Percentiles rank a stretch among this genome's conserved stretches.
phyloP scores from a whole-genome alignment of 2,113 vertebrate species.

The Varanus salvator region DNA sequence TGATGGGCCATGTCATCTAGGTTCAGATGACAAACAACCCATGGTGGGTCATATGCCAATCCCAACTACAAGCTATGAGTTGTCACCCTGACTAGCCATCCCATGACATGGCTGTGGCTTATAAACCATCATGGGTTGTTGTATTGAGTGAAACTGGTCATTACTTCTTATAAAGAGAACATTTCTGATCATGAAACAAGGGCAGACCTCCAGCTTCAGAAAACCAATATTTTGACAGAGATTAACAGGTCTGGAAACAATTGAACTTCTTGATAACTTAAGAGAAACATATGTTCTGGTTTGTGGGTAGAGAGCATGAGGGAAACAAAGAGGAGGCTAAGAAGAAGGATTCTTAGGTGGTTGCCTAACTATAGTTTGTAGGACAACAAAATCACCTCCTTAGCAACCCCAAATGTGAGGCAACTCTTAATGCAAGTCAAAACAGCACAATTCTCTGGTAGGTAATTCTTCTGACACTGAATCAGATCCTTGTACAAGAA shows the following conservation, averaged over 20 bases:
- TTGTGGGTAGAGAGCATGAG: too few species aligned
- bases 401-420: not conserved
- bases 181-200: not conserved
- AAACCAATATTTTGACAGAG: constrained; percentile 29
- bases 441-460: not conserved
- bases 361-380: constrained; percentile 1
- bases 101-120: too few species aligned
- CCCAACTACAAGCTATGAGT: too few species aligned
- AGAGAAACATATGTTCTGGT: constrained; percentile 20
- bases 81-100: too few species aligned
- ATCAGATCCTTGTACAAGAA: not conserved
- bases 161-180: not conserved
- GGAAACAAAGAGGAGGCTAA: not conserved
- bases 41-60: too few species aligned
- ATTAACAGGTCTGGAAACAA: constrained; percentile 31
- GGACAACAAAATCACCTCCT: not conserved
- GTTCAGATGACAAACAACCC: too few species aligned
- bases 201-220: not conserved
- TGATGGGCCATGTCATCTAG: too few species aligned
- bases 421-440: not conserved
- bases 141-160: not conserved
- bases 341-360: not conserved
- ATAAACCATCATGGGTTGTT: too few species aligned
- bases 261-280: constrained; percentile 3
- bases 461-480: not conserved